A percentile compares a stretch with the other conserved stretches of the same genome.
Evolutionary conservation across 2,113 vertebrate genomes (phyloP).

Genomic region (Quiscalus mexicanus): DNA sequence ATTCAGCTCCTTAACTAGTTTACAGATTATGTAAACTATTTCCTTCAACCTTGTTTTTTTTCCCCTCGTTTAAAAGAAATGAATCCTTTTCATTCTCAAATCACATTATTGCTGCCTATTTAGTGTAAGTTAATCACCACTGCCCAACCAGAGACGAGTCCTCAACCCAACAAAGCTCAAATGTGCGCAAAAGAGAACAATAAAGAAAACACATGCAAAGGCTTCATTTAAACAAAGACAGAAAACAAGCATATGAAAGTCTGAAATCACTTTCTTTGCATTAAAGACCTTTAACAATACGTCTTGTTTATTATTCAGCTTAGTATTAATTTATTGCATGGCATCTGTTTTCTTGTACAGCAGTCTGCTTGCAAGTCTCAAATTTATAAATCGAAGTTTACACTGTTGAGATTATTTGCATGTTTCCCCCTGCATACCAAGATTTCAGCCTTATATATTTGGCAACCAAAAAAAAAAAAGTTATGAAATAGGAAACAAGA

Average conservation of each 20-base stretch:
- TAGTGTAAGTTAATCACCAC: conserved; percentile 63
- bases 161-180: conserved; percentile 58
- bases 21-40: conserved; percentile 59
- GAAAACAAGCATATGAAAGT: conserved; percentile 65
- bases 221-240: conserved; percentile 46
- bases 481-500: not conserved
- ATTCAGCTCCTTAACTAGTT: conserved; percentile 62
- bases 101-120: conserved; percentile 69
- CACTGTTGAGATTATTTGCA: not conserved
- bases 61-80: conserved; percentile 60
- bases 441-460: not conserved
- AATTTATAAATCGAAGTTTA: not conserved
- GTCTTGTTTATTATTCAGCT: conserved; percentile 56
- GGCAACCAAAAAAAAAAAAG: not conserved
- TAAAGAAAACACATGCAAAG: conserved; percentile 49
- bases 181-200: conserved; percentile 11
- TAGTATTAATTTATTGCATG: conserved; percentile 57
- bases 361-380: conserved; percentile 8
- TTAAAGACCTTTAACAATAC: conserved; percentile 41
- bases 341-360: conserved; percentile 52
- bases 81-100: conserved; percentile 66
- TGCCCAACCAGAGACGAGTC: conserved; percentile 32
- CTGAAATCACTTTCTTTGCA: conserved; percentile 54
- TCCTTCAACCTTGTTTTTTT: conserved; percentile 13
- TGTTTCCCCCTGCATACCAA: not conserved